These are phyloP conservation scores for Mustela nigripes DNA, from an alignment of 2,113 vertebrate genomes.

Conservation along the genomic window DNA sequence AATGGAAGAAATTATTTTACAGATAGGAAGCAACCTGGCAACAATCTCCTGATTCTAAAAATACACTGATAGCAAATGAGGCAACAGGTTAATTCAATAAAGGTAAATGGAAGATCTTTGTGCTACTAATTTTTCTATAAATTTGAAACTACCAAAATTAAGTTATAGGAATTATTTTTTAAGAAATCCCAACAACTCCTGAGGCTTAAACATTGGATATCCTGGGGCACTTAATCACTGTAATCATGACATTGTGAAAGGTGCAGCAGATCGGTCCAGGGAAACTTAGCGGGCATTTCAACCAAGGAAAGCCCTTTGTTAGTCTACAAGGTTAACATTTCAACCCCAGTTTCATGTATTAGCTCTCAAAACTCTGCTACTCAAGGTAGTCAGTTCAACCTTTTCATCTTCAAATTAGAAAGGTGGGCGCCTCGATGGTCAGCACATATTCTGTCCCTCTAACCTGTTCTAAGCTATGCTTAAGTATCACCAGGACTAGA, in stretches of 20 bases:
- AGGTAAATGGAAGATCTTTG: not conserved
- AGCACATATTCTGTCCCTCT: conserved; percentile 3
- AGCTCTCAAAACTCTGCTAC: not conserved
- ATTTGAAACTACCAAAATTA: conserved; percentile 43
- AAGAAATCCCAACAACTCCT: not conserved
- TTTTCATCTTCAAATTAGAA: not conserved
- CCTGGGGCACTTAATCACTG: not conserved
- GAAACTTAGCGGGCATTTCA: not conserved
- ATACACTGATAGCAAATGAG: not conserved
- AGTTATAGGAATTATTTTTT: not conserved
- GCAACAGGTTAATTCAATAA: not conserved
- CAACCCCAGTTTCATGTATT: not conserved
- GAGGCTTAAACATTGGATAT: not conserved
- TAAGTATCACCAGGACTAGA: conserved; percentile 46
- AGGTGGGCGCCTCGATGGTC: not conserved
- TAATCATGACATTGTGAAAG: not conserved
- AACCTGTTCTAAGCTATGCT: conserved; percentile 54
- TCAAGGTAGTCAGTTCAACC: conserved; percentile 42
- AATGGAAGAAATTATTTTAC: not conserved
- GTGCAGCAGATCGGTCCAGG: not conserved
- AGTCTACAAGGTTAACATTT: not conserved
- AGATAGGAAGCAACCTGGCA: not conserved
- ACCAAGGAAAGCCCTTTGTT: not conserved
- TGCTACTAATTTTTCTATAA: not conserved
- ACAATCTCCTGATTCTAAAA: conserved; percentile 46